A percentile compares a stretch with the other conserved stretches of the same genome.
Evolutionary conservation across 2,888 invertebrate genomes (phyloP).

Genomic region (Ectemnius continuus): DNA sequence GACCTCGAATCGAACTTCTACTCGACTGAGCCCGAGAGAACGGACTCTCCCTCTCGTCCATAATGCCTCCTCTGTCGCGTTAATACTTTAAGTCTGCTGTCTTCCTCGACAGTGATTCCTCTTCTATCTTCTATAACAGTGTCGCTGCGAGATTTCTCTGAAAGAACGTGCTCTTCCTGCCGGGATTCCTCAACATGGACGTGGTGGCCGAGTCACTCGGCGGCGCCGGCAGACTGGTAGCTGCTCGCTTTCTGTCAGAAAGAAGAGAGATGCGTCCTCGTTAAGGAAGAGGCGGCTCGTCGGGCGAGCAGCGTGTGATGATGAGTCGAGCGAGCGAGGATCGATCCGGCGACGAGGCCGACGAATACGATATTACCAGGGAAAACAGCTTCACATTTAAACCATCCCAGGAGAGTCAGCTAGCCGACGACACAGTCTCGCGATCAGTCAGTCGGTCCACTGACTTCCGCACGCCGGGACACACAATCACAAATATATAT

Average conservation of each 20-base stretch:
- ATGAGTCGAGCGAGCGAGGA: slow-evolving; percentile 20
- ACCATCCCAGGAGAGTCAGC: slow-evolving; percentile 39
- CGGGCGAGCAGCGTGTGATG: background rate
- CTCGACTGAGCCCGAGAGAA: slow-evolving; percentile 61
- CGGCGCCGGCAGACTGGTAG: slow-evolving; percentile 3
- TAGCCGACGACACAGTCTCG: slow-evolving; percentile 23
- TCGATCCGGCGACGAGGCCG: slow-evolving; percentile 1
- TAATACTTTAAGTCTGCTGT: background rate
- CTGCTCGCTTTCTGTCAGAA: slow-evolving; percentile 51
- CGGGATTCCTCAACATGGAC: slow-evolving; percentile 39
- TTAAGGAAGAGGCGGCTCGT: slow-evolving; percentile 23
- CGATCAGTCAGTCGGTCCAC: slow-evolving; percentile 1
- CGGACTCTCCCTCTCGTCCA: slow-evolving; percentile 64
- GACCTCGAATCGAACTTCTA: slow-evolving; percentile 48
- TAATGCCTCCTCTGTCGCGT: slow-evolving; percentile 35
- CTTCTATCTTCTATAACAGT: too few species aligned
- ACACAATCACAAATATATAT: slow-evolving; percentile 29
- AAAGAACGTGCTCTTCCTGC: too few species aligned
- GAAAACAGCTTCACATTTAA: slow-evolving; percentile 24
- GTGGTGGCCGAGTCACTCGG: slow-evolving; percentile 23
- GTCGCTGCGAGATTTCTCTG: too few species aligned
- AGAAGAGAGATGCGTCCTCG: slow-evolving; percentile 48
- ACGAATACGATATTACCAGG: slow-evolving; percentile 26
- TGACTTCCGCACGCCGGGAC: background rate
- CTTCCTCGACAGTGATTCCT: too few species aligned